These are phyloP conservation scores for Sinonovacula constricta DNA, from an alignment of 1,140 invertebrate species.

Conservation along the genomic window DNA sequence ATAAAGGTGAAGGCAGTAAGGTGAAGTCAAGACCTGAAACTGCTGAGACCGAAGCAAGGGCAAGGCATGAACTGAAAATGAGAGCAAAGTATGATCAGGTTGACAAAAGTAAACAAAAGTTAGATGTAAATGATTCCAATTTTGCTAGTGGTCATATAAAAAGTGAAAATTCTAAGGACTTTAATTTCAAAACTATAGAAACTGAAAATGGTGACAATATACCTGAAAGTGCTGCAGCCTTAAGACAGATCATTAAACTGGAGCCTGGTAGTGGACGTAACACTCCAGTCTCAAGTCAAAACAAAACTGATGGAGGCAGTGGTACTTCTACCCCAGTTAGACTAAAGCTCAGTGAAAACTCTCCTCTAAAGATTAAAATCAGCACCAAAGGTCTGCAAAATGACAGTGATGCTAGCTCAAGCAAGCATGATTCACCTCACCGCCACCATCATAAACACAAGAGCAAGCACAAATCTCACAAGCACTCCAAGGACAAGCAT, in stretches of 20 bases:
- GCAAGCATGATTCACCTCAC: slow-evolving; percentile 47
- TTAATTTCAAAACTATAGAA: slow-evolving; percentile 31
- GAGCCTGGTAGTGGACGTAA: slow-evolving; percentile 2
- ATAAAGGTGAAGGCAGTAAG: not conserved
- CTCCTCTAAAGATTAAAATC: slow-evolving; percentile 45
- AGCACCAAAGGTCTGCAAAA: slow-evolving; percentile 41
- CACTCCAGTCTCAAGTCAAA: not conserved
- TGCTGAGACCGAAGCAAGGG: slow-evolving; percentile 2
- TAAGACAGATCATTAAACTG: slow-evolving; percentile 9
- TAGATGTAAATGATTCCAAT: slow-evolving; percentile 19
- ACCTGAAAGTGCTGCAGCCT: slow-evolving; percentile 22
- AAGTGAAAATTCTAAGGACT: slow-evolving; percentile 27
- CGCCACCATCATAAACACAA: slow-evolving; percentile 47
- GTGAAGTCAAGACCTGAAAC: slow-evolving; percentile 30
- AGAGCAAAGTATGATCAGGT: not conserved
- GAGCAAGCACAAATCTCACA: slow-evolving; percentile 47
- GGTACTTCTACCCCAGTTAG: not conserved
- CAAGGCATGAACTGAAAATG: not conserved
- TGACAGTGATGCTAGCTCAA: slow-evolving; percentile 45
- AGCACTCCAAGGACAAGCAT: slow-evolving; percentile 38
- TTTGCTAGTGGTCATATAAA: no score
- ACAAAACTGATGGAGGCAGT: not conserved
- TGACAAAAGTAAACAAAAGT: slow-evolving; percentile 6
- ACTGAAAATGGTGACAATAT: slow-evolving; percentile 17
- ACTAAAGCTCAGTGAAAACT: slow-evolving; percentile 27